phyloP scores from a whole-genome alignment of 2,888 invertebrate species.

The Microplitis manilae region DNA sequence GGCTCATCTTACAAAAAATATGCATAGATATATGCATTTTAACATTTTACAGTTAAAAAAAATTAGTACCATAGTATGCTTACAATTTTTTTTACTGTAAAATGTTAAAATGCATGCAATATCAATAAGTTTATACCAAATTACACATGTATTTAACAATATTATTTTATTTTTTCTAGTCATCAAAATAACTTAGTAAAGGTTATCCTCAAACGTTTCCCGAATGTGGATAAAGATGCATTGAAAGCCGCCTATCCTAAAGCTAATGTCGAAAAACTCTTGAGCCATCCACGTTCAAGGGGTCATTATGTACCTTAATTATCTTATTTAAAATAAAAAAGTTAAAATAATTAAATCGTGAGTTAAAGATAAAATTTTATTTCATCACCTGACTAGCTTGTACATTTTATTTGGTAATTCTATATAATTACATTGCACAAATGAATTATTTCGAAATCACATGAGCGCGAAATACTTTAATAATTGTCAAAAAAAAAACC shows the following conservation, averaged over 20 bases:
- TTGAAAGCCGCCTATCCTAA: conserved; percentile 83
- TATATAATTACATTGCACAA: conserved; percentile 1
- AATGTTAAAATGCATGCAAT: no score
- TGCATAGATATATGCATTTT: no score
- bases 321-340: background rate
- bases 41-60: no score
- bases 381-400: conserved; percentile 53
- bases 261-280: conserved; percentile 81
- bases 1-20: no score
- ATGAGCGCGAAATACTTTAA: conserved; percentile 2
- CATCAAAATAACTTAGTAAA: conserved; percentile 60
- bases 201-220: conserved; percentile 79
- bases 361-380: conserved; percentile 51
- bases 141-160: no score
- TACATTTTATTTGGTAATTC: conserved; percentile 51
- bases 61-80: no score
- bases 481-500: background rate
- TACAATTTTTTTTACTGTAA: no score
- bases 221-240: conserved; percentile 81
- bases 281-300: conserved; percentile 74
- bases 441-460: background rate
- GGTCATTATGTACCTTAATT: conserved; percentile 75
- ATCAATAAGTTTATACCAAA: no score
- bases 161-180: conserved; percentile 58
- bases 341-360: conserved; percentile 15